phyloP scores from a whole-genome alignment of 2,113 vertebrate species.

The Hippocampus zosterae region DNA sequence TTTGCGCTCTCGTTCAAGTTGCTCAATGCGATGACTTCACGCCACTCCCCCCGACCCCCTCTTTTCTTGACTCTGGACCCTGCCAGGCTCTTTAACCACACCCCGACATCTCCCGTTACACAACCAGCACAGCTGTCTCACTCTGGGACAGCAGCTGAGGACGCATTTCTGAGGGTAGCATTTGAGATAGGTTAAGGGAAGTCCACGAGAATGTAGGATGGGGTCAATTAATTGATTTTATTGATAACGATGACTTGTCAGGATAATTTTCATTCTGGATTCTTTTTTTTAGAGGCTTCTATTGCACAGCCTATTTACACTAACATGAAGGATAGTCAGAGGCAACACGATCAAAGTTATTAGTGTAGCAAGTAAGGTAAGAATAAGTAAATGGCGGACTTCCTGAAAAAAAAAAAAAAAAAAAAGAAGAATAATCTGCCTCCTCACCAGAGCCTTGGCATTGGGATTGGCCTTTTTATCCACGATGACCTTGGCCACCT shows the following conservation, averaged over 20 bases:
- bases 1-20: constrained; percentile 44
- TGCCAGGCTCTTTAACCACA: constrained; percentile 55
- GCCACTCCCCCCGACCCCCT: constrained; percentile 18
- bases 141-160: neutral
- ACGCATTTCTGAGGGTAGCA: neutral
- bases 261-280: too few relatives aligned
- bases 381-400: neutral
- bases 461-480: constrained; percentile 99
- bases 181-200: too few relatives aligned
- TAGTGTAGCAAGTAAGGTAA: neutral
- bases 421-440: neutral
- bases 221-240: too few relatives aligned
- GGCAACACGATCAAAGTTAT: neutral
- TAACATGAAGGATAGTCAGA: too few relatives aligned
- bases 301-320: too few relatives aligned
- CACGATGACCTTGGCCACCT: constrained; percentile 98
- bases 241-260: too few relatives aligned
- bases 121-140: constrained; percentile 23
- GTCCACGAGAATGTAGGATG: too few relatives aligned
- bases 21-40: constrained; percentile 64
- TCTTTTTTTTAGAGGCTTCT: too few relatives aligned
- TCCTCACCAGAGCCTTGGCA: constrained; percentile 92
- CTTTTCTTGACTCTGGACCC: constrained; percentile 37
- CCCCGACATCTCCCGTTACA: constrained; percentile 62
- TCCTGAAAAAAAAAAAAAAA: neutral